Conservation (phyloP, 53 echinoderm and acorn worm species). For the Henricia sp. region DNA sequence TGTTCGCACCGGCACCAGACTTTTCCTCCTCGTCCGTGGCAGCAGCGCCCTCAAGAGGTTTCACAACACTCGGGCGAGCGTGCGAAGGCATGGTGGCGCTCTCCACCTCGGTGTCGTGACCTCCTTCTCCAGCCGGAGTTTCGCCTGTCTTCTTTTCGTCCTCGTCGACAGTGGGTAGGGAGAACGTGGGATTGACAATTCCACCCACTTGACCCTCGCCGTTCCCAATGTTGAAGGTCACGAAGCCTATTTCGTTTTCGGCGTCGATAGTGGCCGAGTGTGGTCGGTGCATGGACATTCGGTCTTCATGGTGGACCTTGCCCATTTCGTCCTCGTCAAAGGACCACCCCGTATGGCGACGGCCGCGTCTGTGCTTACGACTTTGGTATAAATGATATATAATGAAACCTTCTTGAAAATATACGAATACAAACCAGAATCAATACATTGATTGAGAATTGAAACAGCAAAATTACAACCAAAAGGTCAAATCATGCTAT, state of each 20-base stretch:
- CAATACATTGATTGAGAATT: too few species aligned
- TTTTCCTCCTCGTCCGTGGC: background rate
- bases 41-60: background rate
- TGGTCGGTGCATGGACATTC: constrained; percentile 46
- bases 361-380: background rate
- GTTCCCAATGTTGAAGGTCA: background rate
- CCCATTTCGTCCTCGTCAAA: background rate
- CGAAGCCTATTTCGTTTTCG: constrained; percentile 26
- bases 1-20: background rate
- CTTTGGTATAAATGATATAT: too few species aligned
- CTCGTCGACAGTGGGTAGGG: background rate
- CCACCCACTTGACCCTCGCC: background rate
- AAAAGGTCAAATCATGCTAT: too few species aligned
- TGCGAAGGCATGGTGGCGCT: constrained; percentile 32
- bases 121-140: constrained; percentile 1
- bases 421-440: too few species aligned
- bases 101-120: too few species aligned
- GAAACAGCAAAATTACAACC: too few species aligned
- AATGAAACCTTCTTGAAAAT: too few species aligned
- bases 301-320: background rate
- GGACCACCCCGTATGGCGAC: background rate
- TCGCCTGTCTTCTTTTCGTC: background rate
- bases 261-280: background rate
- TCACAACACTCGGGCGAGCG: background rate
- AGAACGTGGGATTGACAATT: constrained; percentile 12